Evolutionary conservation across 2,888 invertebrate species (phyloP).

Genomic region (Microctonus brassicae): DNA sequence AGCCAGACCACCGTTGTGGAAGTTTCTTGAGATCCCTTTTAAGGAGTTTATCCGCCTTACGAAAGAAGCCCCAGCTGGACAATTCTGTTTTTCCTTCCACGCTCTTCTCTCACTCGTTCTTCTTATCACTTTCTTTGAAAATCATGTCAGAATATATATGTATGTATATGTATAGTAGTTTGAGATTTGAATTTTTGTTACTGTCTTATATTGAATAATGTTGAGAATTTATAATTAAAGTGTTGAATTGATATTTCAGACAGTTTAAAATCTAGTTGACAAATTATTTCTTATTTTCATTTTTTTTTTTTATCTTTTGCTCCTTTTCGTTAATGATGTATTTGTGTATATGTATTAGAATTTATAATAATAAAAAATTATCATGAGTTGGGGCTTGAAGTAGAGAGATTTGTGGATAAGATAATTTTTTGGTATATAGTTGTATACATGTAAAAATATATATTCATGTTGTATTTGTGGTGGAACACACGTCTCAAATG

Average conservation of each 20-base stretch:
- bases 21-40: conserved; percentile 24
- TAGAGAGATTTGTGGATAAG: not conserved
- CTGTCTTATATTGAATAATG: not conserved
- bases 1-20: conserved; percentile 19
- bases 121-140: not conserved
- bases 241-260: not conserved
- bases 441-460: not conserved
- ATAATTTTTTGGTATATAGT: not conserved
- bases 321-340: not conserved
- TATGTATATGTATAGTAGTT: no score
- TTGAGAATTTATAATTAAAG: not conserved
- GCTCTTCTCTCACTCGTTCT: not conserved
- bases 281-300: no score
- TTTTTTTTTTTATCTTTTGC: not conserved
- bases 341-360: not conserved
- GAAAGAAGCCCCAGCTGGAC: conserved; percentile 15
- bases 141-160: not conserved
- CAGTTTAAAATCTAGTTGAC: not conserved
- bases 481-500: conserved; percentile 9
- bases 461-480: not conserved
- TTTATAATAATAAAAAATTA: not conserved
- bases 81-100: not conserved
- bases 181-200: not conserved
- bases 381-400: not conserved
- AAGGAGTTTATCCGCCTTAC: conserved; percentile 14